phyloP scores from a whole-genome alignment of 2,113 vertebrate genomes.

The Nycticryphes semicollaris region DNA sequence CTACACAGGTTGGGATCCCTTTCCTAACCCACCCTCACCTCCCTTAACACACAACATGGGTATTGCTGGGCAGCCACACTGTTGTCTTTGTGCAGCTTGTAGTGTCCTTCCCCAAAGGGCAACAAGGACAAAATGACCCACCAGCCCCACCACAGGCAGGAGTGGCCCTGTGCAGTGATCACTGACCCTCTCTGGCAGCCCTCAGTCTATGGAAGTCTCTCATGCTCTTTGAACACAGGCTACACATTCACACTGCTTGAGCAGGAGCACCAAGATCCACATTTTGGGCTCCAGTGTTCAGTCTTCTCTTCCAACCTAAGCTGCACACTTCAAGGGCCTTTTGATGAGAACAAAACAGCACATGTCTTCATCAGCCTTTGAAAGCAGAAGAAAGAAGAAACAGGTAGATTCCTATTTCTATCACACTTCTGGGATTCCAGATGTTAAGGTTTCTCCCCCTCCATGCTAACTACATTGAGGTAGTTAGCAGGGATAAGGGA shows the following conservation, averaged over 20 bases:
- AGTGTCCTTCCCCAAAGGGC: neutral
- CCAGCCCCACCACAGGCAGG: neutral
- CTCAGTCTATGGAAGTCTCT: neutral
- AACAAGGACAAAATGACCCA: neutral
- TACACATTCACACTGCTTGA: neutral
- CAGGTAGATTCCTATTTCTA: neutral
- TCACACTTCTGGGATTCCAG: neutral
- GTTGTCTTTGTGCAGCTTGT: neutral
- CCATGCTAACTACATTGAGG: neutral
- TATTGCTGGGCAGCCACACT: neutral
- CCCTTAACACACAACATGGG: fast-evolving
- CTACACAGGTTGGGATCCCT: neutral
- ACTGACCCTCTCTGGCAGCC: neutral
- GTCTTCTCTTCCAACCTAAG: neutral
- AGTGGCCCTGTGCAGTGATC: neutral
- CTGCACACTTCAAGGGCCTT: neutral
- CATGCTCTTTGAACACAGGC: neutral
- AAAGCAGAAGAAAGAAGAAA: neutral
- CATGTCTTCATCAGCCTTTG: neutral
- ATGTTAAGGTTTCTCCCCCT: neutral
- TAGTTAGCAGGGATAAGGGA: neutral
- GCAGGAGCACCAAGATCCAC: neutral
- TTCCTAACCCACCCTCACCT: neutral
- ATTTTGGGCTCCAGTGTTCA: neutral
- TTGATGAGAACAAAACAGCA: neutral